Evolutionary conservation across 35 echinoderm and acorn worm genomes (phyloP).

Genomic region (Holothuria glaberrima): DNA sequence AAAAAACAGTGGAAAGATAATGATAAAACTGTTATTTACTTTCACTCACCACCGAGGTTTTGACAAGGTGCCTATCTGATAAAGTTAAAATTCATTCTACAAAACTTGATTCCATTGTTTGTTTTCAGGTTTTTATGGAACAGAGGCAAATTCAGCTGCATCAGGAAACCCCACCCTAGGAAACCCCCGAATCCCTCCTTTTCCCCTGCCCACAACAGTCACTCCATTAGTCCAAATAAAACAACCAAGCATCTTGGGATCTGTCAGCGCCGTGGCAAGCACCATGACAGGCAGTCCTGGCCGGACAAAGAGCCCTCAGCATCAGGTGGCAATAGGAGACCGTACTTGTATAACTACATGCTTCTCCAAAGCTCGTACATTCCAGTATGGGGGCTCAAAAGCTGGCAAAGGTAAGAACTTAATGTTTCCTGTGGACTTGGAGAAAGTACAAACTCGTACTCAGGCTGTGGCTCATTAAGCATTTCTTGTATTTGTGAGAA

Average conservation of each 20-base stretch:
- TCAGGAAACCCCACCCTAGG: constrained; percentile 73
- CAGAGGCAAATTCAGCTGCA: constrained; percentile 66
- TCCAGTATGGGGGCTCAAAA: constrained; percentile 51
- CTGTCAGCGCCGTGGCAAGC: constrained; percentile 60
- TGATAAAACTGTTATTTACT: too few relatives aligned
- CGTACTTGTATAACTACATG: constrained; percentile 39
- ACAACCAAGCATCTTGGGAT: constrained; percentile 67
- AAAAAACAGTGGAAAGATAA: too few relatives aligned
- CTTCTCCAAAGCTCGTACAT: constrained; percentile 55
- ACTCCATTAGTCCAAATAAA: constrained; percentile 82
- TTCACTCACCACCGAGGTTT: too few relatives aligned
- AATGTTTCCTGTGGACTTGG: too few relatives aligned
- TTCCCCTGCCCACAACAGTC: constrained; percentile 78
- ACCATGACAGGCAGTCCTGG: constrained; percentile 47
- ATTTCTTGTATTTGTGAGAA: too few relatives aligned
- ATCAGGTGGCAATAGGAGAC: constrained; percentile 36
- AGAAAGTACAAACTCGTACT: too few relatives aligned
- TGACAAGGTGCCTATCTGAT: neutral
- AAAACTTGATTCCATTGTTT: neutral
- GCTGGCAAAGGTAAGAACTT: constrained; percentile 22
- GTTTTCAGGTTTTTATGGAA: constrained; percentile 83
- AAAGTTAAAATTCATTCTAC: neutral
- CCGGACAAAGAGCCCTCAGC: constrained; percentile 12
- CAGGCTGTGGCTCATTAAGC: too few relatives aligned
- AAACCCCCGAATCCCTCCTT: constrained; percentile 88